Conservation (phyloP, 2,888 invertebrate species). For the Antheraea assamensis region DNA sequence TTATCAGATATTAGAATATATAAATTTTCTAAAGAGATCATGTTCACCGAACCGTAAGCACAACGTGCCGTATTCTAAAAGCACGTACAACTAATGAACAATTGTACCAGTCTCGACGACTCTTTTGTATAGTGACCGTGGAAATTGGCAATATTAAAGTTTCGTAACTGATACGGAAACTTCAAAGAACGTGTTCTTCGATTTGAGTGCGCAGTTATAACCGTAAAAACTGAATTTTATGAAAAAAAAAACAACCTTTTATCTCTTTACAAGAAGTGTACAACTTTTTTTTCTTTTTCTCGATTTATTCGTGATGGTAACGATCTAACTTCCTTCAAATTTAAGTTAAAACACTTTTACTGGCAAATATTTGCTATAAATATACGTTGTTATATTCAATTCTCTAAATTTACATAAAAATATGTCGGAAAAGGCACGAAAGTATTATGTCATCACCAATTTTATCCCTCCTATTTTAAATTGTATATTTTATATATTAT, state of each 20-base stretch:
- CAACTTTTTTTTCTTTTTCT: not conserved
- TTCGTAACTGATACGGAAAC: conserved; percentile 57
- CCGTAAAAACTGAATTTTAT: conserved; percentile 3
- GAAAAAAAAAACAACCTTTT: not conserved
- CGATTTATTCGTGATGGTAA: not conserved
- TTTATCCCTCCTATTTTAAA: too few relatives aligned
- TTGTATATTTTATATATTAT: too few relatives aligned
- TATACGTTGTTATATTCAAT: not conserved
- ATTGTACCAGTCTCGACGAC: conserved; percentile 38
- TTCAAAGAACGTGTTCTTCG: conserved; percentile 25
- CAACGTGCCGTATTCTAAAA: conserved; percentile 36
- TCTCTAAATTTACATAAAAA: too few relatives aligned
- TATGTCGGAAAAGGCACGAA: too few relatives aligned
- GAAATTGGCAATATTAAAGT: conserved; percentile 54
- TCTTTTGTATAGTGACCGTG: conserved; percentile 52
- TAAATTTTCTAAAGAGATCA: conserved; percentile 31
- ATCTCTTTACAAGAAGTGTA: not conserved
- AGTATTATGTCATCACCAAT: too few relatives aligned
- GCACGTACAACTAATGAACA: conserved; percentile 42
- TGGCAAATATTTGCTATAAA: not conserved
- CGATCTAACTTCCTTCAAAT: too few relatives aligned
- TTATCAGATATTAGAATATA: conserved; percentile 15
- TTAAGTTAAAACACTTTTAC: too few relatives aligned
- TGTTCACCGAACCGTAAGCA: conserved; percentile 39
- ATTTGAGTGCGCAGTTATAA: conserved; percentile 1